phyloP scores from a whole-genome alignment of 2,888 invertebrate species.

The Drepanosiphum platanoidis region DNA sequence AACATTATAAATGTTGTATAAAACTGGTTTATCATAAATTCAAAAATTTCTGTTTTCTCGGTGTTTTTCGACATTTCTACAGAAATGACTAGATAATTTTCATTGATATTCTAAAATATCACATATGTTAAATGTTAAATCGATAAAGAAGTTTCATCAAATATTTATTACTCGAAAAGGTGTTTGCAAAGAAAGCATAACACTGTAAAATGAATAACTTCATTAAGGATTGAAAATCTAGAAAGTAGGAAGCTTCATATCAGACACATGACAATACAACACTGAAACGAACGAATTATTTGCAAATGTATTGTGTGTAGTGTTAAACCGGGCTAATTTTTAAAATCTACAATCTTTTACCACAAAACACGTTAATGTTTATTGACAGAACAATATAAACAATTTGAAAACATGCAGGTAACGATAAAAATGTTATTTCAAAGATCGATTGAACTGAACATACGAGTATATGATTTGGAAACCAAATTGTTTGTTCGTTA shows the following conservation, averaged over 20 bases:
- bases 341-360: conserved; percentile 6
- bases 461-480: background rate
- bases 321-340: background rate
- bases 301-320: background rate
- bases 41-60: background rate
- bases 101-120: background rate
- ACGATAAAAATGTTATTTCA: background rate
- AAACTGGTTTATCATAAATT: background rate
- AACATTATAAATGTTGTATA: background rate
- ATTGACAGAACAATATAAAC: background rate
- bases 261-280: conserved; percentile 13
- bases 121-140: background rate
- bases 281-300: conserved; percentile 20
- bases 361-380: background rate
- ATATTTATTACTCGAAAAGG: background rate
- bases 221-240: background rate
- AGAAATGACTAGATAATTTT: background rate
- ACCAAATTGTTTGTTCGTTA: background rate
- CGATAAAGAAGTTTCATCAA: background rate
- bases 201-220: background rate
- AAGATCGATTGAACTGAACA: no score
- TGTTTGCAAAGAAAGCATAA: background rate
- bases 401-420: background rate
- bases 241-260: background rate
- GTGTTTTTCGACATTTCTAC: no score